Conservation (phyloP, 2,888 invertebrate genomes). For the Ashinkailepas kermadecensis region DNA sequence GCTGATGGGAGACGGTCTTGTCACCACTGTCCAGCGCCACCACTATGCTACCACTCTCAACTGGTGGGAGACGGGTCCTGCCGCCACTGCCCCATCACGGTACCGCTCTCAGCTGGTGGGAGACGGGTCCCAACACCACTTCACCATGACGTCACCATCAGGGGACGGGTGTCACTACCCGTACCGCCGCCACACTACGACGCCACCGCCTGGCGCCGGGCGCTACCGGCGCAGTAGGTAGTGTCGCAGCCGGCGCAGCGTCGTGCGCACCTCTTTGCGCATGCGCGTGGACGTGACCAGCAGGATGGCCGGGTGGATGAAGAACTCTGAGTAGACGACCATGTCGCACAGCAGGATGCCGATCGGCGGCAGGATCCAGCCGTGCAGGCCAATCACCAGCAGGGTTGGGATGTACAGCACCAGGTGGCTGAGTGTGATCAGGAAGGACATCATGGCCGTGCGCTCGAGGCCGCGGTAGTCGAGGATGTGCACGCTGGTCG, state of each 20-base stretch:
- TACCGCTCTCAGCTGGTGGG: too few species aligned
- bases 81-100: too few species aligned
- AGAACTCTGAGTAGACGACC: constrained; percentile 38
- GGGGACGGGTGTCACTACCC: too few species aligned
- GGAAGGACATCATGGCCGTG: constrained; percentile 36
- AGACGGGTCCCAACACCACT: too few species aligned
- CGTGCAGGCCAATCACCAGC: constrained; percentile 36
- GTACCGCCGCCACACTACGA: too few species aligned
- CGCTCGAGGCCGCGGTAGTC: constrained; percentile 32
- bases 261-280: constrained; percentile 35
- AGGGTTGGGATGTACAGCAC: constrained; percentile 37
- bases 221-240: not conserved
- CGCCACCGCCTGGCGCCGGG: not conserved
- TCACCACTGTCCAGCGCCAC: too few species aligned
- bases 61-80: too few species aligned
- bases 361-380: constrained; percentile 30
- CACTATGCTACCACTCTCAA: too few species aligned
- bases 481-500: constrained; percentile 23
- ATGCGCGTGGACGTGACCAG: constrained; percentile 36
- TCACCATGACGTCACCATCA: too few species aligned
- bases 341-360: constrained; percentile 36
- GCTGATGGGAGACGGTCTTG: too few species aligned
- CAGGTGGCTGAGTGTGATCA: constrained; percentile 37
- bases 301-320: constrained; percentile 37
- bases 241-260: constrained; percentile 25